Evolutionary conservation across 2,888 invertebrate species (phyloP).

Genomic region (Apotomis betuletana): DNA sequence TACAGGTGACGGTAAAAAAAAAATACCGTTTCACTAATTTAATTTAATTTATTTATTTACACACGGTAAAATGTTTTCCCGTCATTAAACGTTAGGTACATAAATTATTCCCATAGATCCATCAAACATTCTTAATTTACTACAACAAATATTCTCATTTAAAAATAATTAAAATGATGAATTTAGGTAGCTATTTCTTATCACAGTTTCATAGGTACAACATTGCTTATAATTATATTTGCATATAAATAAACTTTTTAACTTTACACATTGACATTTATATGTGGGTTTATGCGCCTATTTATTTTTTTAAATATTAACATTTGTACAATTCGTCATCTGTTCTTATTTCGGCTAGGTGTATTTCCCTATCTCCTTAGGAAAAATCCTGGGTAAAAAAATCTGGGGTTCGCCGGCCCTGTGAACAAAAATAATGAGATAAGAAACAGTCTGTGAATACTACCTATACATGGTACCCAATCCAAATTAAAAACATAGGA

Average conservation of each 20-base stretch:
- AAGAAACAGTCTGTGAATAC: not conserved
- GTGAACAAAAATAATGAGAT: conserved; percentile 43
- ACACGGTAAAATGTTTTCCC: conserved; percentile 14
- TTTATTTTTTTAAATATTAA: conserved; percentile 33
- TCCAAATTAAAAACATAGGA: too few species aligned
- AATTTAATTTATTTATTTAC: conserved; percentile 30
- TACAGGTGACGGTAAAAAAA: not conserved
- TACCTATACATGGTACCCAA: too few species aligned
- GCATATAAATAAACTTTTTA: conserved; percentile 26
- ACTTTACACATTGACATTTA: conserved; percentile 29
- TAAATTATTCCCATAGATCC: conserved; percentile 32
- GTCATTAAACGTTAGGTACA: not conserved
- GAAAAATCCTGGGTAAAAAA: conserved; percentile 60
- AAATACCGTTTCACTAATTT: conserved; percentile 6
- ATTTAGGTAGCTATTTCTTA: conserved; percentile 37
- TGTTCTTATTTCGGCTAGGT: conserved; percentile 30
- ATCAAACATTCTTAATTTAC: conserved; percentile 31
- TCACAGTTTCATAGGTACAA: conserved; percentile 41
- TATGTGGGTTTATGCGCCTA: conserved; percentile 24
- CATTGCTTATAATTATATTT: conserved; percentile 21
- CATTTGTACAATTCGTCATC: conserved; percentile 40
- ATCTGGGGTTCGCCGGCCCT: conserved; percentile 58
- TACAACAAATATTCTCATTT: conserved; percentile 18
- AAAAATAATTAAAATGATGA: conserved; percentile 36
- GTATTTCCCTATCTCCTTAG: conserved; percentile 52